Evolutionary conservation across 1,140 invertebrate genomes (phyloP), one percentile per base, ranked within the genome.

Genomic region (Calosoma granatense): DNA sequence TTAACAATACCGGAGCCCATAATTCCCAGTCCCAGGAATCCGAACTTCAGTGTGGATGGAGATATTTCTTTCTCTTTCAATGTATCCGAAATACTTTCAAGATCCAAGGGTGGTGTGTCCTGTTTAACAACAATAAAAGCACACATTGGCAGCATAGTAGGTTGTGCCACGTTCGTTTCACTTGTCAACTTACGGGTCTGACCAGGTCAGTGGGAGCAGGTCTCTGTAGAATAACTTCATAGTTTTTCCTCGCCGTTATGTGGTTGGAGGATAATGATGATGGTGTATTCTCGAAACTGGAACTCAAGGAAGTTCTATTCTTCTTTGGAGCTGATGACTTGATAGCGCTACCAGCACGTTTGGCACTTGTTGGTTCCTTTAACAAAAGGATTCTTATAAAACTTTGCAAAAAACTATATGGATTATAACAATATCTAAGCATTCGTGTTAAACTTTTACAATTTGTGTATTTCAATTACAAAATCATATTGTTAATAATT

Each of bases 1-100:
- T 93, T 94, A 0, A 97, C 92, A 66, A 97, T 93, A 17, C 92
- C 91, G 43, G 87, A 86, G n/a, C 94, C 94, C 88, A 98, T 97
- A 64, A 92, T 94, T 39, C 94, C 94, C 6, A 97, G 78, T 0
- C 95, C 95, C 26, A 98, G 81, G 72, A 97, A 97, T 12, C 95
- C 95, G 69, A 97, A 95, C 65, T 86, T 92, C 68, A 92, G 81
- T 56, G 80, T 81, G 11, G 92, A 94, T 1, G 93, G 86, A 55
- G 83, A 81, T 58, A 97, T 93, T 59, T 92, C 88, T 69, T 92
- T 93, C 57, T 88, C 85, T 66, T 88, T 86, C 2, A 92, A 71
- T 0, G 86, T 86, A 63, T 91, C 83, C 0, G 88, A 87, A 1
- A 90, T 78, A 23, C 81, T 84, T 69, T 82, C 82, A 55, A 93